These are phyloP conservation scores for Melinaea menophilus DNA, from an alignment of 2,888 invertebrate genomes.

Conservation along the genomic window DNA sequence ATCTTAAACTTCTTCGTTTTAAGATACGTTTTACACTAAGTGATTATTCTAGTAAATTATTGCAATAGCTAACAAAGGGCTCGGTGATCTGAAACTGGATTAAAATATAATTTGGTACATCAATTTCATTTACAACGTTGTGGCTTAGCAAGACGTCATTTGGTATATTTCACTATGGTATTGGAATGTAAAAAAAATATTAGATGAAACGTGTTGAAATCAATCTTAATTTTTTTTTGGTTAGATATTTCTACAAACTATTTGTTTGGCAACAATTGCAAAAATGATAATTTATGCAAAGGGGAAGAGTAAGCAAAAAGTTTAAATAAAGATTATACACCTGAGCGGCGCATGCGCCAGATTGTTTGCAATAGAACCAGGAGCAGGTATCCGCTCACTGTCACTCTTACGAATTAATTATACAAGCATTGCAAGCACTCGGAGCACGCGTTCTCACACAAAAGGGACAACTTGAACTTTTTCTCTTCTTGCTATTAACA, in stretches of 20 bases:
- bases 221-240: neutral
- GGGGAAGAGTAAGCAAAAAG: slow-evolving; percentile 70
- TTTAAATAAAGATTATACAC: slow-evolving; percentile 74
- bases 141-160: neutral
- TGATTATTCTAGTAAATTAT: slow-evolving; percentile 44
- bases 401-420: slow-evolving; percentile 67
- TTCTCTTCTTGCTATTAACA: slow-evolving; percentile 44
- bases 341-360: slow-evolving; percentile 63
- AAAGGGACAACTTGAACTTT: slow-evolving; percentile 44
- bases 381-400: slow-evolving; percentile 54
- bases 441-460: slow-evolving; percentile 51
- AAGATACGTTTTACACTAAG: slow-evolving; percentile 44
- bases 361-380: slow-evolving; percentile 51
- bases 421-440: slow-evolving; percentile 46
- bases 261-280: slow-evolving; percentile 35
- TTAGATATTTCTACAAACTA: slow-evolving; percentile 12
- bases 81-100: slow-evolving; percentile 71
- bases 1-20: slow-evolving; percentile 42
- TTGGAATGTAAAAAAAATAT: neutral
- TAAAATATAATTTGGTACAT: slow-evolving; percentile 56
- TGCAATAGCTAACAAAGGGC: slow-evolving; percentile 64
- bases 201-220: neutral
- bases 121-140: slow-evolving; percentile 13
- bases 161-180: slow-evolving; percentile 3
- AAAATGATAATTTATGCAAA: slow-evolving; percentile 75